Conservation (phyloP, 2,113 vertebrate species). For the Ceratotherium simum region DNA sequence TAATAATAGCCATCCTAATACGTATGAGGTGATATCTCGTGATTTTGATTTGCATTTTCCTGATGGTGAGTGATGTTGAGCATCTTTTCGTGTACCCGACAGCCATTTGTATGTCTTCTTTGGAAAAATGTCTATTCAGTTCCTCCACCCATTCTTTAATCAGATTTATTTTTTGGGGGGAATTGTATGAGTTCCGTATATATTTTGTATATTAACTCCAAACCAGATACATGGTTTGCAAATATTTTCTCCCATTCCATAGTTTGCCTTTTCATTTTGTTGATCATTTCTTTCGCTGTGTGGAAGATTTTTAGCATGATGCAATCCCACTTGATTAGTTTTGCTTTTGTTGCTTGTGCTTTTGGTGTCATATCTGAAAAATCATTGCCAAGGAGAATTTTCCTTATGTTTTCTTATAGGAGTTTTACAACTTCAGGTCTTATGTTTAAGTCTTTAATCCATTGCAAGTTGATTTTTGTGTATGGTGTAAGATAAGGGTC, state of each 20-base stretch:
- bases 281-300: background rate
- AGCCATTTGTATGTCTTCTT: background rate
- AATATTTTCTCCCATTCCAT: background rate
- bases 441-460: background rate
- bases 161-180: background rate
- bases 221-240: background rate
- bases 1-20: background rate
- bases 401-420: background rate
- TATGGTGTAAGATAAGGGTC: background rate
- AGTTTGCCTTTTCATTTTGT: background rate
- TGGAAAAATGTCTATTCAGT: background rate
- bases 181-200: background rate
- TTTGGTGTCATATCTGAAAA: background rate
- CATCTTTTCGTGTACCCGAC: background rate
- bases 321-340: background rate
- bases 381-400: background rate
- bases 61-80: background rate
- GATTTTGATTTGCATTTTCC: background rate
- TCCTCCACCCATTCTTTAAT: background rate
- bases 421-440: background rate
- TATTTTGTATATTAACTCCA: background rate
- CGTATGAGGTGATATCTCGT: background rate
- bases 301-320: background rate
- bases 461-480: background rate
- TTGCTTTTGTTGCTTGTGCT: background rate